Percentiles rank a stretch among this genome's conserved stretches.
These are phyloP conservation scores for Eristalis tenax DNA, from an alignment of 2,888 invertebrate genomes.

Conservation along the genomic window DNA sequence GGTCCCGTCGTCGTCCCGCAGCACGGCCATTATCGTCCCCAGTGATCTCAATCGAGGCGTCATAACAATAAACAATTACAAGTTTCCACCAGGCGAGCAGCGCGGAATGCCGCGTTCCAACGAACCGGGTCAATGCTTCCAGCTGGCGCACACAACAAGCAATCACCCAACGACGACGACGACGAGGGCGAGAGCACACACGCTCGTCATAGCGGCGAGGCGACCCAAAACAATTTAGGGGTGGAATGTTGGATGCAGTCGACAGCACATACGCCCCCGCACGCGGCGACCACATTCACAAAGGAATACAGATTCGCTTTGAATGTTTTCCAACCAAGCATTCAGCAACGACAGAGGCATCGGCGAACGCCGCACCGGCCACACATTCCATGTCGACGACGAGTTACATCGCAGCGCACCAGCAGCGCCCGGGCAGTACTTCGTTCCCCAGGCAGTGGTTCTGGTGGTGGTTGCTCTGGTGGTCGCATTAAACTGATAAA, in stretches of 20 bases:
- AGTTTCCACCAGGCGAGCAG: conserved; percentile 53
- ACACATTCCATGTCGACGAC: background rate
- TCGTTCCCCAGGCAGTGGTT: background rate
- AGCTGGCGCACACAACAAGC: background rate
- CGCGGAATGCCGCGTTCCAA: background rate
- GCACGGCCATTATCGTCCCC: conserved; percentile 11
- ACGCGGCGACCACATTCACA: conserved; percentile 6
- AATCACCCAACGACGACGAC: background rate
- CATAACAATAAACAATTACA: conserved; percentile 63
- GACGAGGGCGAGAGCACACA: background rate
- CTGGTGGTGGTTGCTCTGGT: background rate
- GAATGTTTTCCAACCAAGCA: conserved; percentile 67
- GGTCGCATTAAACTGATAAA: conserved; percentile 40
- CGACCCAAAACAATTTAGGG: conserved; percentile 13
- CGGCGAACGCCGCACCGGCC: background rate
- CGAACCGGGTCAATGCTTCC: conserved; percentile 10
- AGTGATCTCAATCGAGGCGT: conserved; percentile 23
- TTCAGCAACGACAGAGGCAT: conserved; percentile 46
- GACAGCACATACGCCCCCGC: conserved; percentile 31
- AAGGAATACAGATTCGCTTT: conserved; percentile 44
- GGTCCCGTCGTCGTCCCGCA: background rate
- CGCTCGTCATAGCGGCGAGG: background rate
- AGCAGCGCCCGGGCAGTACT: background rate
- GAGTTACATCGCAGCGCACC: background rate
- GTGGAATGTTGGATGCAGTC: conserved; percentile 19